Evolutionary conservation across 2,888 invertebrate species (phyloP).

Genomic region (Electrophaes corylata): DNA sequence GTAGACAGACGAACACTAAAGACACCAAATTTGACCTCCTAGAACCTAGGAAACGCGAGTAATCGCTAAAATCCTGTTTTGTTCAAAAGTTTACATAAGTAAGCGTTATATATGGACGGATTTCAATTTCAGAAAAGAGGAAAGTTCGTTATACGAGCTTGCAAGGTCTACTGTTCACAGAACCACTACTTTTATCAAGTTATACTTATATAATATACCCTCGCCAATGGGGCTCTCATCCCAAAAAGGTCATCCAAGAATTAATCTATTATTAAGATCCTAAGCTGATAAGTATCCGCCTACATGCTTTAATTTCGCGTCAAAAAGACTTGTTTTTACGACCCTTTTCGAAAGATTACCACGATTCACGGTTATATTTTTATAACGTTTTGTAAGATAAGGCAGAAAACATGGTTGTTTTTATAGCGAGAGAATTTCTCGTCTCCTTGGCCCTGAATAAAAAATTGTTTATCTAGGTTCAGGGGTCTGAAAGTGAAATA

Average conservation of each 20-base stretch:
- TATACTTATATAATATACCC: no score
- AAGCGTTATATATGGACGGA: no score
- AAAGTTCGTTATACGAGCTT: no score
- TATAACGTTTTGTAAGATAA: neutral
- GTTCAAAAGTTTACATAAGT: no score
- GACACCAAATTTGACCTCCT: no score
- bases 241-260: constrained; percentile 22
- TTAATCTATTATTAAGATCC: constrained; percentile 30
- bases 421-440: neutral
- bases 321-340: constrained; percentile 46
- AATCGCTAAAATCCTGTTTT: no score
- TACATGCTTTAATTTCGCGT: constrained; percentile 43
- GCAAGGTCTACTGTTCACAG: no score
- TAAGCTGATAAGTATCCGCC: constrained; percentile 33
- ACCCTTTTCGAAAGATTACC: constrained; percentile 26
- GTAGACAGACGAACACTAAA: no score
- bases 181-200: neutral
- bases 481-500: neutral
- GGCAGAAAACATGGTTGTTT: neutral
- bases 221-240: constrained; percentile 2
- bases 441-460: neutral
- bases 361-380: constrained; percentile 24
- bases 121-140: no score
- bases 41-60: no score
- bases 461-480: neutral